Evolutionary conservation across 2,888 invertebrate genomes (phyloP).

Genomic region (Mylabris sibirica): DNA sequence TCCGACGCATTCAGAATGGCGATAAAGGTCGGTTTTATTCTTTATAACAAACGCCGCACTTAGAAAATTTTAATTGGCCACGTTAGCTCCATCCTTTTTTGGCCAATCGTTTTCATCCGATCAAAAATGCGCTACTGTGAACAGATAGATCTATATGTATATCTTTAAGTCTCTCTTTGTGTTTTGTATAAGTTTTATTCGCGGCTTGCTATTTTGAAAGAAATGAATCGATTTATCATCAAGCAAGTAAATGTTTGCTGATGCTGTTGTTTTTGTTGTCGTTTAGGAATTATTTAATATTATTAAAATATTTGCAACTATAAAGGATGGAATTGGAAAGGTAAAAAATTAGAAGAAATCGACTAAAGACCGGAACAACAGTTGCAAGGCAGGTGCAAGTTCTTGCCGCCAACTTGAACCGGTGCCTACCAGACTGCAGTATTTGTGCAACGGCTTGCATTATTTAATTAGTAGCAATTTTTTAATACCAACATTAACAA

Average conservation of each 20-base stretch:
- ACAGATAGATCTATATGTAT: not conserved
- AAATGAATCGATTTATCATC: constrained; percentile 55
- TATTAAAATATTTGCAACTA: constrained; percentile 57
- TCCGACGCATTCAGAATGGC: constrained; percentile 62
- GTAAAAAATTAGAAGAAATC: constrained; percentile 33
- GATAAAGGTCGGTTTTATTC: constrained; percentile 59
- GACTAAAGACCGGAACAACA: constrained; percentile 53
- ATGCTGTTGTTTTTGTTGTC: constrained; percentile 23
- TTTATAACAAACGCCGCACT: constrained; percentile 59
- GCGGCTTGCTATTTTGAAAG: constrained; percentile 46
- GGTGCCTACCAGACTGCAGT: constrained; percentile 56
- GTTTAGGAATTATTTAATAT: constrained; percentile 59
- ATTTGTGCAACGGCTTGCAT: constrained; percentile 55
- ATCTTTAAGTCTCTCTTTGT: not conserved
- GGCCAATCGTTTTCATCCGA: constrained; percentile 42
- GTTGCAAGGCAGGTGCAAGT: constrained; percentile 56
- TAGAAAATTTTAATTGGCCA: constrained; percentile 62
- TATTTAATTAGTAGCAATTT: constrained; percentile 59
- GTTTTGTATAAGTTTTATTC: constrained; percentile 37
- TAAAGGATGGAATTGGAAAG: constrained; percentile 4
- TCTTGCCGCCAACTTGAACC: constrained; percentile 49
- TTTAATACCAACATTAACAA: constrained; percentile 56
- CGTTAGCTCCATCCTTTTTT: constrained; percentile 58
- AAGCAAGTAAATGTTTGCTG: constrained; percentile 47
- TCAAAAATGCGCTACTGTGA: not conserved